phyloP scores from a whole-genome alignment of 2,888 invertebrate genomes.

The Cactoblastis cactorum region DNA sequence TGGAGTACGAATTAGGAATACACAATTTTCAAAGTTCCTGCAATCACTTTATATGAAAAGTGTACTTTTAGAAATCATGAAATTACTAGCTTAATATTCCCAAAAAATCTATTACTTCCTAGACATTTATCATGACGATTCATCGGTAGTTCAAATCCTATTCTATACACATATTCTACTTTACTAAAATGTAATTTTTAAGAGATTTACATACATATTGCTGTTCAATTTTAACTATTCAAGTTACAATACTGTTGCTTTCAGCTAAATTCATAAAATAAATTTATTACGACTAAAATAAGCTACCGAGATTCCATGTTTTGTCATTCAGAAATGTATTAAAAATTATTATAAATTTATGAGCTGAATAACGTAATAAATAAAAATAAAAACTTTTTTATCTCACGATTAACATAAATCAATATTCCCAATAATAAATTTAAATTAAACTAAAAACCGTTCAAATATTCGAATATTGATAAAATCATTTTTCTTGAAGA shows the following conservation, averaged over 20 bases:
- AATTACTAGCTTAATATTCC: background rate
- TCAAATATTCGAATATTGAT: background rate
- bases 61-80: background rate
- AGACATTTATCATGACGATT: slow-evolving; percentile 15
- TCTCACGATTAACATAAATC: no score
- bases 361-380: background rate
- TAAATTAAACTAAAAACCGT: background rate
- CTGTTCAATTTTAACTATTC: slow-evolving; percentile 15
- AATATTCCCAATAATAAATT: no score
- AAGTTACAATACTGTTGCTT: slow-evolving; percentile 15
- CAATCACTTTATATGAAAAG: background rate
- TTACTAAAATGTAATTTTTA: slow-evolving; percentile 16
- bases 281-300: slow-evolving; percentile 4
- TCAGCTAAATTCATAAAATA: slow-evolving; percentile 18
- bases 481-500: background rate
- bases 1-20: no score
- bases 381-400: background rate
- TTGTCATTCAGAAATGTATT: background rate
- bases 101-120: slow-evolving; percentile 12
- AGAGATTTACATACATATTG: slow-evolving; percentile 23
- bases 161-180: slow-evolving; percentile 24
- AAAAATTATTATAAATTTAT: background rate
- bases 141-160: slow-evolving; percentile 18
- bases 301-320: background rate
- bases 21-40: no score